Percentiles rank a stretch among this genome's conserved stretches.
phyloP scores from a whole-genome alignment of 2,888 invertebrate genomes.

The Lutraria lutraria region DNA sequence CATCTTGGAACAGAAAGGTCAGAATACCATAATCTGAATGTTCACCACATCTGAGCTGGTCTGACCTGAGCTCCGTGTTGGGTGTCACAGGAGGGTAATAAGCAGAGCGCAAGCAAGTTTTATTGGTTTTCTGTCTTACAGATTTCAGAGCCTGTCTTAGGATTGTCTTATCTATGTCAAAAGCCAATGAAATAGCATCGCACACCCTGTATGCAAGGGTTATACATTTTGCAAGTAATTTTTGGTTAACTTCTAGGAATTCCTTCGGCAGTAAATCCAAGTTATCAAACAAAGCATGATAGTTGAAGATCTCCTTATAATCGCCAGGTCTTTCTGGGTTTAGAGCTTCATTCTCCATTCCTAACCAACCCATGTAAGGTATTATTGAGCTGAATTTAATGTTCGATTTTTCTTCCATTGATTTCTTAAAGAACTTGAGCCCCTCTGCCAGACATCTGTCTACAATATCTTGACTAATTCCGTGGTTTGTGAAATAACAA shows the following conservation, averaged over 20 bases:
- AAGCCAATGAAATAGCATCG: background rate
- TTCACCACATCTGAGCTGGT: background rate
- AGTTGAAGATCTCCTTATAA: background rate
- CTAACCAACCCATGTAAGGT: background rate
- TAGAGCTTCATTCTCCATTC: background rate
- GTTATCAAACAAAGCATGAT: background rate
- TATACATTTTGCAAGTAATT: background rate
- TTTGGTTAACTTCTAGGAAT: background rate
- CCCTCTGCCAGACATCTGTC: background rate
- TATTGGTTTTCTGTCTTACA: background rate
- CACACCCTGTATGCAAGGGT: background rate
- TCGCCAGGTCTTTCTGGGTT: background rate
- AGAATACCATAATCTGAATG: background rate
- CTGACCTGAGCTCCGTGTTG: background rate
- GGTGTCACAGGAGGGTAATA: background rate
- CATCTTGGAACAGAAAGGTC: background rate
- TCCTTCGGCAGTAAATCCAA: background rate
- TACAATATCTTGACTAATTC: slow-evolving; percentile 48
- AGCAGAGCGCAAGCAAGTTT: background rate
- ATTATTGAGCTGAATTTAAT: background rate
- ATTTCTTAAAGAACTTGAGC: background rate
- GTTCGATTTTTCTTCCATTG: background rate
- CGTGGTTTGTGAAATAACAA: slow-evolving; percentile 72
- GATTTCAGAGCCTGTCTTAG: background rate
- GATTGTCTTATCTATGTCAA: background rate